phyloP scores from a whole-genome alignment of 2,888 invertebrate genomes.

The Pegoplata infirma region DNA sequence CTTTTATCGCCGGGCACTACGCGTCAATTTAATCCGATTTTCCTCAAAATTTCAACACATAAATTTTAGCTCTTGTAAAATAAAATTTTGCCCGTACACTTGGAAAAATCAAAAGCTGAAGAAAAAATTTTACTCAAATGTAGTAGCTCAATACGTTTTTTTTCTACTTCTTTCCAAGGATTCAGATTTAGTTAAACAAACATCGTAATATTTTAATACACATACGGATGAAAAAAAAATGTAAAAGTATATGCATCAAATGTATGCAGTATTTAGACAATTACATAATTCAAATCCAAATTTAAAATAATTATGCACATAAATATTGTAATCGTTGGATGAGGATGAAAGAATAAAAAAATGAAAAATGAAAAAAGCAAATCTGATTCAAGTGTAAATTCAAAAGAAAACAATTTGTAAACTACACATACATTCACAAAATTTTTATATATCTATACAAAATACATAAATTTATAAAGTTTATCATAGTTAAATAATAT shows the following conservation, averaged over 20 bases:
- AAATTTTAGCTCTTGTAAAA: too few relatives aligned
- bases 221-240: background rate
- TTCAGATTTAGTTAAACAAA: too few relatives aligned
- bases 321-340: background rate
- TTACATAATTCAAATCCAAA: constrained; percentile 53
- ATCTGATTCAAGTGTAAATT: constrained; percentile 25
- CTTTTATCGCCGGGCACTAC: too few relatives aligned
- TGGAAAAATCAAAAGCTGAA: too few relatives aligned
- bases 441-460: too few relatives aligned
- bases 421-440: background rate
- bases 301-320: constrained; percentile 51
- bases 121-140: too few relatives aligned
- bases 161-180: too few relatives aligned
- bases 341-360: background rate
- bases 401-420: constrained; percentile 40
- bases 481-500: background rate
- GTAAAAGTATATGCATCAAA: background rate
- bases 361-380: background rate
- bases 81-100: too few relatives aligned
- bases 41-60: too few relatives aligned
- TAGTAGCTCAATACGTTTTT: too few relatives aligned
- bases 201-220: too few relatives aligned
- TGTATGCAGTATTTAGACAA: constrained; percentile 30
- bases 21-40: too few relatives aligned
- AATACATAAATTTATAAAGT: background rate